These are phyloP conservation scores for Macrocentrus cingulum DNA, from an alignment of 1,140 invertebrate species.

Conservation along the genomic window DNA sequence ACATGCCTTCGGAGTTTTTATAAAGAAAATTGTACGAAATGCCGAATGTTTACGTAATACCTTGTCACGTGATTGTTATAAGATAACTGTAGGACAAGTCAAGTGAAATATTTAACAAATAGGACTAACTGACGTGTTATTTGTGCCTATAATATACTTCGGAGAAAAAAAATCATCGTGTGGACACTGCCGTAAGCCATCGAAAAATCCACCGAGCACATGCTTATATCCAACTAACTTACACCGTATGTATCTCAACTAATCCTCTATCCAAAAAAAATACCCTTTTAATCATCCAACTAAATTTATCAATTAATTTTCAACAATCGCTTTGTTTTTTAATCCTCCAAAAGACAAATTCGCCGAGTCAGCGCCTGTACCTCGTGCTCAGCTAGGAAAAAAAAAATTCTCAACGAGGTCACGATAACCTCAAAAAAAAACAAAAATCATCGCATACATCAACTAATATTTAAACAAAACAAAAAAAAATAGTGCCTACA, in stretches of 20 bases:
- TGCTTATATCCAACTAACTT: not conserved
- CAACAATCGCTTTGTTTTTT: too few species aligned
- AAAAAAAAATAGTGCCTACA: too few species aligned
- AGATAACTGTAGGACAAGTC: conserved; percentile 13
- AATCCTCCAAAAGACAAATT: too few species aligned
- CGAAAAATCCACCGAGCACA: not conserved
- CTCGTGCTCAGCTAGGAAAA: conserved; percentile 31
- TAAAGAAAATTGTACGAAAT: conserved; percentile 38
- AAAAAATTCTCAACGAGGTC: too few species aligned
- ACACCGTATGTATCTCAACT: conserved; percentile 7
- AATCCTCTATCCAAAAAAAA: too few species aligned
- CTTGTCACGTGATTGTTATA: conserved; percentile 29
- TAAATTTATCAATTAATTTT: too few species aligned
- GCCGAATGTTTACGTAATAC: conserved; percentile 46
- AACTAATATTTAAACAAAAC: not conserved
- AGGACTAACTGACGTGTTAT: conserved; percentile 13
- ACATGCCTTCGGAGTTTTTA: conserved; percentile 40
- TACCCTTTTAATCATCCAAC: too few species aligned
- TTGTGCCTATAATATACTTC: not conserved
- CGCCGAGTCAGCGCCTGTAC: conserved; percentile 41
- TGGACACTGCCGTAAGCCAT: too few species aligned
- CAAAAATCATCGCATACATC: too few species aligned
- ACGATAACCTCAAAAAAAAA: too few species aligned
- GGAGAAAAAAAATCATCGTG: conserved; percentile 14
- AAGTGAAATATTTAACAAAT: conserved; percentile 12